Conservation (phyloP, 1,140 invertebrate species). For the Brachystomella parvula region DNA sequence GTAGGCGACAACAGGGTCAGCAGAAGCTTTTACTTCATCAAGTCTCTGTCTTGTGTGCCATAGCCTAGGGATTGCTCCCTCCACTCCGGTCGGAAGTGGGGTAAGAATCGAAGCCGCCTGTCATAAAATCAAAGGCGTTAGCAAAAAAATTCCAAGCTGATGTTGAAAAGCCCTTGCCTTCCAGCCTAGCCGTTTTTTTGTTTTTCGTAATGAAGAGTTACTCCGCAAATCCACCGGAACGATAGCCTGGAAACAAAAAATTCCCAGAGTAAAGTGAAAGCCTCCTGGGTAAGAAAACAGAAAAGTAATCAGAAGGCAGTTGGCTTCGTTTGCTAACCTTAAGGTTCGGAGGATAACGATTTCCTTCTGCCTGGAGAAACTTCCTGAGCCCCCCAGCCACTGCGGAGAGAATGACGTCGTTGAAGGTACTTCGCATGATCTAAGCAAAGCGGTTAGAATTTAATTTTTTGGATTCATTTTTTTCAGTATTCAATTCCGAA, state of each 20-base stretch:
- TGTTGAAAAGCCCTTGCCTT: no score
- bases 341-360: conserved; percentile 48
- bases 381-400: conserved; percentile 44
- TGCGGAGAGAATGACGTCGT: conserved; percentile 51
- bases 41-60: conserved; percentile 50
- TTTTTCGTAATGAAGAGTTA: conserved; percentile 38
- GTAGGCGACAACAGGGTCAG: conserved; percentile 50
- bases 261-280: no score
- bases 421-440: conserved; percentile 49
- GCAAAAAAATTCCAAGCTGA: no score
- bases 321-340: no score
- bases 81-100: conserved; percentile 48
- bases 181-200: conserved; percentile 42
- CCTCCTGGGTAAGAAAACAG: no score
- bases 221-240: conserved; percentile 48
- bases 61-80: conserved; percentile 54
- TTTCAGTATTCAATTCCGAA: conserved; percentile 45
- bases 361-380: conserved; percentile 47
- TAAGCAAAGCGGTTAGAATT: no score
- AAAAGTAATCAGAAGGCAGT: no score
- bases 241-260: conserved; percentile 41
- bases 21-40: conserved; percentile 48
- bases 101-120: conserved; percentile 46
- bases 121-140: no score
- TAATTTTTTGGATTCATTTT: background rate